These are phyloP conservation scores for Scylla paramamosain DNA, from an alignment of 1,140 invertebrate species.

Conservation along the genomic window DNA sequence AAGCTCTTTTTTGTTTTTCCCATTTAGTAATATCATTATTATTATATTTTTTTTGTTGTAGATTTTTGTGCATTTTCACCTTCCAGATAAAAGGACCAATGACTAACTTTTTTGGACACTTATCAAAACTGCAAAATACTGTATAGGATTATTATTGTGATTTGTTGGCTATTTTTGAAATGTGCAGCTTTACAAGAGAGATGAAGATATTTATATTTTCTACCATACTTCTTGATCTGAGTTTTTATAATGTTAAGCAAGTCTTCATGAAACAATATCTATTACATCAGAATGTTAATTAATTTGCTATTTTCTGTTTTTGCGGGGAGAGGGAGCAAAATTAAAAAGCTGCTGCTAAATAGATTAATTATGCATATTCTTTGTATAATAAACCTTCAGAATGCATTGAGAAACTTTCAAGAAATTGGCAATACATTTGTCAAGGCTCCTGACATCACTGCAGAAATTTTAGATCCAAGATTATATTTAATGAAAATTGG, in stretches of 20 bases:
- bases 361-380: too few species aligned
- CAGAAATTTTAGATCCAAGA: too few species aligned
- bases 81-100: constrained; percentile 45
- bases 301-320: background rate
- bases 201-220: constrained; percentile 25
- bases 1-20: background rate
- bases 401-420: too few species aligned
- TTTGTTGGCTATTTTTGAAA: constrained; percentile 24
- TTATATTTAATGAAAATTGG: too few species aligned
- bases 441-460: too few species aligned
- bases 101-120: background rate
- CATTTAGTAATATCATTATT: constrained; percentile 6
- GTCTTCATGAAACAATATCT: constrained; percentile 60
- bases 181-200: constrained; percentile 9
- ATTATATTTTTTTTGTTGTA: constrained; percentile 43
- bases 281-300: constrained; percentile 8
- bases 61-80: constrained; percentile 29
- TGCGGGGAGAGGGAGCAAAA: too few species aligned
- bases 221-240: constrained; percentile 40
- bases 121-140: background rate
- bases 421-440: too few species aligned
- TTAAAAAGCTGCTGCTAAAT: too few species aligned
- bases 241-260: constrained; percentile 47
- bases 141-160: constrained; percentile 16
- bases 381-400: too few species aligned